A percentile compares a stretch with the other conserved stretches of the same genome.
Evolutionary conservation across 2,797 vertebrate species (phyloP).

Genomic region (Trichosurus vulpecula): DNA sequence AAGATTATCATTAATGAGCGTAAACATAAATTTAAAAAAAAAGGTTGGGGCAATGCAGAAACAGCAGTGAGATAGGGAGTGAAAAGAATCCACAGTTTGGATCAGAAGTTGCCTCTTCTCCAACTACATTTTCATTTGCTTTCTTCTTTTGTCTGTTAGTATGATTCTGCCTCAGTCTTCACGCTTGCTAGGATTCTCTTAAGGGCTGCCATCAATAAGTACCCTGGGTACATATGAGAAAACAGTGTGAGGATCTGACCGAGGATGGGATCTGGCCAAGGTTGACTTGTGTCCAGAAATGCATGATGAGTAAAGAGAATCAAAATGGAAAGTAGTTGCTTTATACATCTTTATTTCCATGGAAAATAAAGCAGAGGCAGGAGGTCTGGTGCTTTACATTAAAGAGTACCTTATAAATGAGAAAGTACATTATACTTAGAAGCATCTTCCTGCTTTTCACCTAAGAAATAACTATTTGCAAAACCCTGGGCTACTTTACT

Average conservation of each 20-base stretch:
- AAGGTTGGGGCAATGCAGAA: neutral
- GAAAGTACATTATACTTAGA: neutral
- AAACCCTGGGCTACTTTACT: neutral
- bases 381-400: neutral
- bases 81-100: constrained; percentile 5
- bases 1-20: neutral
- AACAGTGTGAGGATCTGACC: neutral
- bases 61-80: constrained; percentile 1
- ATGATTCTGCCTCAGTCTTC: constrained; percentile 27
- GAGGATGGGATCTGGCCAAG: neutral
- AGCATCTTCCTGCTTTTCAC: neutral
- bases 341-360: constrained; percentile 13
- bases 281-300: neutral
- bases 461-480: neutral
- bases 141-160: constrained; percentile 4
- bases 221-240: neutral
- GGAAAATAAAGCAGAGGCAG: neutral
- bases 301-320: neutral
- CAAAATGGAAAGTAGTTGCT: neutral
- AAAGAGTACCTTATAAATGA: neutral
- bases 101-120: neutral
- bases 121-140: constrained; percentile 1
- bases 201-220: neutral
- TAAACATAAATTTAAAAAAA: neutral
- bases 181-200: neutral